Base-by-base conservation (phyloP, 2,888 invertebrate species). In the Allygus modestus region DNA sequence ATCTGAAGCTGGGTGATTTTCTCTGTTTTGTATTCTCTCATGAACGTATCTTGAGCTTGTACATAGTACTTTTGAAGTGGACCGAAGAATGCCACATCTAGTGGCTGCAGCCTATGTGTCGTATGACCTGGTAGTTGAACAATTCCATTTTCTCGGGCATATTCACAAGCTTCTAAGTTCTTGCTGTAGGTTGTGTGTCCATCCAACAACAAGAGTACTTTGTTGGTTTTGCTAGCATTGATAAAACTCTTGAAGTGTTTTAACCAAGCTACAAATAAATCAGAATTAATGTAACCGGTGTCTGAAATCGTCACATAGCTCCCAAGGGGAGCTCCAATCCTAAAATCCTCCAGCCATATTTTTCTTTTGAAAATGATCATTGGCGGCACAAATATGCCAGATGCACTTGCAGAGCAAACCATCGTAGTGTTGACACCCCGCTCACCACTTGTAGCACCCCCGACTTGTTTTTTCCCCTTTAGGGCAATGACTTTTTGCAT, bases 281-380 rank as follows among this genome's bases (percentile, higher is more conserved):
- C 79, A 1, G 54, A 51, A 41, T 83, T 89, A 89, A 85, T 90
- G 89, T 7, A 91, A 88, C 86, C 85, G 75, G 88, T 89, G 77
- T 89, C 87, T 17, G 89, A 88, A 26, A 86, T 86, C 20, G 73
- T 12, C 31, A 86, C 84, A 5, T 87, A 54, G 28, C 87, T 46
- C 26, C 86, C 85, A 46, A n/a, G n/a, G n/a, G n/a, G n/a, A n/a
- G n/a, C n/a, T n/a, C n/a, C n/a, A n/a, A n/a, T n/a, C n/a, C n/a
- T 87, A 37, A 15, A 88, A 85, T 0, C 86, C 84, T 15, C 89
- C 89, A 69, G 89, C 89, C 89, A 90, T 88, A 90, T 89, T 86
- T 91, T 89, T 33, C 91, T 82, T 0, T 90, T 90, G 84, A 90
- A 91, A 81, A 91, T 91, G 87, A 91, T 91, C 90, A 91, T n/a